Base-by-base conservation (phyloP, 2,797 vertebrate species). In the Takifugu ocellatus region DNA sequence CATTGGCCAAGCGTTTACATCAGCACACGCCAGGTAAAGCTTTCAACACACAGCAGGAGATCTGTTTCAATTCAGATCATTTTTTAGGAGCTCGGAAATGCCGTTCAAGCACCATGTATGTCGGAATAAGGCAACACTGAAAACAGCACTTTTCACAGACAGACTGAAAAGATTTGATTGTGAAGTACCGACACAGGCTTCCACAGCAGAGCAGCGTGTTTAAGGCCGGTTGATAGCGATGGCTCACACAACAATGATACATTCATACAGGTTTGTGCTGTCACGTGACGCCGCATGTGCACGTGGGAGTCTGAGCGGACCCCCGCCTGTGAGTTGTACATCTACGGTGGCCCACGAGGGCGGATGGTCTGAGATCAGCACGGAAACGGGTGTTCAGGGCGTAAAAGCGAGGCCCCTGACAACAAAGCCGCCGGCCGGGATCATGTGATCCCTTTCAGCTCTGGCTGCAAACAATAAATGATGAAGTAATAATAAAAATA, bases 201-300 rank as follows among this genome's bases (percentile, higher is more conserved):
- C 61, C 71, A 79, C 63, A 44, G 81, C 84, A 82, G 81, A 84
- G 79, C 66, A 51, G 70, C 53, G 75, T 52, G 56, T 66, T 81
- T 78, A 83, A 82, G 78, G 79, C 80, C 21, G 17, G 64, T 44
- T 42, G 33, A 66, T 71, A 73, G 67, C 64, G 59, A 65, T 59
- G 49, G 12, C 16, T 64, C 43, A 39, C 54, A 79, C 47, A 21
- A 61, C 62, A 66, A 42, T 72, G 66, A 70, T 66, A 75, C 56
- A 78, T 61, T 51, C 56, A 72, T 49, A 52, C 21, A 17, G 62
- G 42, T 56, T 56, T 48, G 47, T 53, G 24, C 43, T 45, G 16
- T 52, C 44, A 69, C 3, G 59, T n/a, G 24, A 27, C 12, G 46
- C 50, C 47, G 59, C 54, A 49, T 27, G 25, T 63, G 14, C 68